phyloP scores from a whole-genome alignment of 2,113 vertebrate species.

The Hucho hucho region DNA sequence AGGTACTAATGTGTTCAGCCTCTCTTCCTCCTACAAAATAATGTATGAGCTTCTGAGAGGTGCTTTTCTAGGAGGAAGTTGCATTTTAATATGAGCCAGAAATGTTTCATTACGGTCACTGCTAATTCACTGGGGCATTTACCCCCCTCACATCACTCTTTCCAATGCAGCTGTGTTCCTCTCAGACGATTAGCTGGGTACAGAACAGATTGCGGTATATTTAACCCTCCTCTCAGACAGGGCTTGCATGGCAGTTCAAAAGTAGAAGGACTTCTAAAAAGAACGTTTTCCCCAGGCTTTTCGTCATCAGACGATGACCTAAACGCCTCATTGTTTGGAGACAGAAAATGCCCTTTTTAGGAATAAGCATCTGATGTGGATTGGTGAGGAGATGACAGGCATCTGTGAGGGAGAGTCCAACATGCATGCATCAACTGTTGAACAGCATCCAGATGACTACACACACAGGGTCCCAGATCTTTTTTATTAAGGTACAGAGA shows the following conservation, averaged over 20 bases:
- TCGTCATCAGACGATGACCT: conserved; percentile 67
- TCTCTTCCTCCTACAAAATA: conserved; percentile 19
- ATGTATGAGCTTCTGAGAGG: conserved; percentile 13
- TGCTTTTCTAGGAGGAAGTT: conserved; percentile 1
- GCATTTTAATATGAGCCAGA: conserved; percentile 28
- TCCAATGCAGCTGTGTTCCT: conserved; percentile 26
- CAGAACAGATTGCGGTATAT: conserved; percentile 39
- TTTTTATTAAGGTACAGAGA: conserved; percentile 44
- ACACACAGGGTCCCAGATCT: conserved; percentile 16
- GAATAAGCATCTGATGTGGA: conserved; percentile 65
- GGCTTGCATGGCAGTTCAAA: conserved; percentile 30
- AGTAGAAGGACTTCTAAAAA: conserved; percentile 34
- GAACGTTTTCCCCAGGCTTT: conserved; percentile 46
- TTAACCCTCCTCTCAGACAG: conserved; percentile 44
- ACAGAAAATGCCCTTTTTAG: conserved; percentile 68
- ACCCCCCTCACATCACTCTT: not conserved
- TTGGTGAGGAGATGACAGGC: conserved; percentile 62
- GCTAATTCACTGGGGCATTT: conserved; percentile 10
- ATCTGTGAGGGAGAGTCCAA: conserved; percentile 38
- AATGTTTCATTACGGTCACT: conserved; percentile 23
- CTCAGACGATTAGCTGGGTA: conserved; percentile 22
- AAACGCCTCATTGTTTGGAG: conserved; percentile 45
- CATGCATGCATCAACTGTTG: conserved; percentile 47
- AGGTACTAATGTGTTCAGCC: not conserved
- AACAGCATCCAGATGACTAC: conserved; percentile 5